Base-by-base conservation (phyloP, 1,140 invertebrate species). In the Chironomus tepperi region DNA sequence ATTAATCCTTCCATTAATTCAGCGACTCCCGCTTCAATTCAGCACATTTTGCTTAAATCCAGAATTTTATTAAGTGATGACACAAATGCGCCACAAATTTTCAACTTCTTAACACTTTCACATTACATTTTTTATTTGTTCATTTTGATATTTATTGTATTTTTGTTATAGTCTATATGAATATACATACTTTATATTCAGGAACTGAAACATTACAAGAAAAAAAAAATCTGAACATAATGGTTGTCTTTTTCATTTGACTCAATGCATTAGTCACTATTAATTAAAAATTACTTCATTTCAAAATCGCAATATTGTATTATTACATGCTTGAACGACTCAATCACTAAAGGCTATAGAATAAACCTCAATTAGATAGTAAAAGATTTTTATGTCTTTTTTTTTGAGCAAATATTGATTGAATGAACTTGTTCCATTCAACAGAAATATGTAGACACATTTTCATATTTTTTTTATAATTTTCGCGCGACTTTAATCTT, bases 211-310 rank as follows among this genome's bases (percentile, higher is more conserved):
- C 47, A 57, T 57, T 57, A 57, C 24, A 34, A 34, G 24, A 34
- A 34, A 34, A 34, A 47, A 12, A 3, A 57, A 57, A 57, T 57
- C 12, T 57, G 10, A 57, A 57, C 47, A 57, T 57, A 57, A 57
- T 57, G 47, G 47, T 57, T 57, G 47, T 57, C 47, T 57, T 57
- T n/a, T 57, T 57, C 47, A n/a, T n/a, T 57, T n/a, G 5, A 57
- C 5, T 57, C 47, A 57, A 15, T 57, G 47, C 47, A 57, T 57
- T 57, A 57, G 47, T 57, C 47, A 57, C 47, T 57, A 57, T 57
- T 57, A 57, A 57, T 57, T 57, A 57, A 57, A 57, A 57, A 57
- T 57, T 57, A 12, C 47, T 57, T 57, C 47, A 57, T 57, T 57
- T 57, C 15, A 8, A n/a, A 57, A 57, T 57, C 47, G 12, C 47